Percentiles rank a stretch among this genome's conserved stretches.
Evolutionary conservation across 2,113 vertebrate genomes (phyloP).

Genomic region (Daubentonia madagascariensis): DNA sequence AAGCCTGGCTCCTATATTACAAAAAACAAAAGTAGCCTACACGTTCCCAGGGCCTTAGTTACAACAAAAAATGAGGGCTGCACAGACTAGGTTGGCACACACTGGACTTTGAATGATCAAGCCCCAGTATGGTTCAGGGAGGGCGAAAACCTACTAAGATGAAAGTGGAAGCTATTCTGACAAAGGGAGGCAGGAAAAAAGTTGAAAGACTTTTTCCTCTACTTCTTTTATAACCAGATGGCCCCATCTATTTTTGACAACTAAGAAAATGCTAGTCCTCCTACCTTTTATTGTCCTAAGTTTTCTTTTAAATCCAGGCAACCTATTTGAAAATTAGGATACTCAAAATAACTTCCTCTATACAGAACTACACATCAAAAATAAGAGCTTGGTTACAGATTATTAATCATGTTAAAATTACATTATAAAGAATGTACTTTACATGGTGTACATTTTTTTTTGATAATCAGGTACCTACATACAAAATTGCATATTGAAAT

Average conservation of each 20-base stretch:
- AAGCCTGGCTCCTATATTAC: constrained; percentile 27
- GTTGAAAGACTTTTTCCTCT: not conserved
- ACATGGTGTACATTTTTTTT: constrained; percentile 4
- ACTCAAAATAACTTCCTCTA: not conserved
- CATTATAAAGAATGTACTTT: not conserved
- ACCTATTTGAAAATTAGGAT: not conserved
- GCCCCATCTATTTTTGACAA: constrained; percentile 34
- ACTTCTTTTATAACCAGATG: not conserved
- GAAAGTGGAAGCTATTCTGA: constrained; percentile 10
- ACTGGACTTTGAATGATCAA: not conserved
- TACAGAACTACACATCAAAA: not conserved
- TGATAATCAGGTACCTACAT: not conserved
- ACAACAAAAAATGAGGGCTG: constrained; percentile 66
- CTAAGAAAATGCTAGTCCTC: not conserved
- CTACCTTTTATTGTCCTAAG: not conserved
- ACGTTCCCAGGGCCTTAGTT: constrained; percentile 70
- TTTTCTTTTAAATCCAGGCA: constrained; percentile 25
- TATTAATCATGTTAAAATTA: constrained; percentile 15
- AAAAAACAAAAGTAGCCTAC: constrained; percentile 66
- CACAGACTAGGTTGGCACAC: not conserved
- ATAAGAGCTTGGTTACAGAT: not conserved
- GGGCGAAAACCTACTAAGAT: not conserved
- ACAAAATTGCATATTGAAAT: not conserved
- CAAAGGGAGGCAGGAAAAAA: not conserved
- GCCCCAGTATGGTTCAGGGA: not conserved